Conservation (phyloP, 2,113 vertebrate genomes). For the Laticauda colubrina region DNA sequence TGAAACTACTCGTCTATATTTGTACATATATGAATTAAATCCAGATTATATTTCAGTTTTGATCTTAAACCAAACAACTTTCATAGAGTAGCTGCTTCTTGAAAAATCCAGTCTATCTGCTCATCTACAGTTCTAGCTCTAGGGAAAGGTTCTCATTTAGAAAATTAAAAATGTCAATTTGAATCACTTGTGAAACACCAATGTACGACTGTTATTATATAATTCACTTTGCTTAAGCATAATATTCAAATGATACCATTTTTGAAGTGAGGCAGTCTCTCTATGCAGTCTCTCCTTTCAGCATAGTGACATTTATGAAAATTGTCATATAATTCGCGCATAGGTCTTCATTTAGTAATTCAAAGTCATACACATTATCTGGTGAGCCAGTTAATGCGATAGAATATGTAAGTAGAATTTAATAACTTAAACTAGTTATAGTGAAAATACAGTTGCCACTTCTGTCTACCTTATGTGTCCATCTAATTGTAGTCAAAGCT, state of each 20-base stretch:
- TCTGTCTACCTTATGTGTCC: background rate
- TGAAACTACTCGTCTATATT: background rate
- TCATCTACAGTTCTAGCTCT: background rate
- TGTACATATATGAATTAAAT: background rate
- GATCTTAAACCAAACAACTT: constrained; percentile 7
- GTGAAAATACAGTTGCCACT: background rate
- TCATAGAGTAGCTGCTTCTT: background rate
- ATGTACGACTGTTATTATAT: background rate
- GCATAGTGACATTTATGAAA: background rate
- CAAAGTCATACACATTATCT: background rate
- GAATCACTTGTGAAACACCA: background rate
- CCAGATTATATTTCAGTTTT: background rate
- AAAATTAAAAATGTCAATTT: background rate
- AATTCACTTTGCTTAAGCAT: background rate
- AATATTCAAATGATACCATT: background rate
- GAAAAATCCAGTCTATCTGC: background rate
- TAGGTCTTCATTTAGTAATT: background rate
- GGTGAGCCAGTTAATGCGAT: background rate
- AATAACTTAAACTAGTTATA: background rate
- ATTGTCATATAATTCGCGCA: background rate
- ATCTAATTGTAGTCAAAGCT: background rate
- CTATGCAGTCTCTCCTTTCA: background rate
- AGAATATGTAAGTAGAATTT: background rate
- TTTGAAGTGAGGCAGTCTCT: background rate
- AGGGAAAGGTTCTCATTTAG: background rate